phyloP scores from a whole-genome alignment of 2,113 vertebrate genomes.

The Diadophis punctatus region DNA sequence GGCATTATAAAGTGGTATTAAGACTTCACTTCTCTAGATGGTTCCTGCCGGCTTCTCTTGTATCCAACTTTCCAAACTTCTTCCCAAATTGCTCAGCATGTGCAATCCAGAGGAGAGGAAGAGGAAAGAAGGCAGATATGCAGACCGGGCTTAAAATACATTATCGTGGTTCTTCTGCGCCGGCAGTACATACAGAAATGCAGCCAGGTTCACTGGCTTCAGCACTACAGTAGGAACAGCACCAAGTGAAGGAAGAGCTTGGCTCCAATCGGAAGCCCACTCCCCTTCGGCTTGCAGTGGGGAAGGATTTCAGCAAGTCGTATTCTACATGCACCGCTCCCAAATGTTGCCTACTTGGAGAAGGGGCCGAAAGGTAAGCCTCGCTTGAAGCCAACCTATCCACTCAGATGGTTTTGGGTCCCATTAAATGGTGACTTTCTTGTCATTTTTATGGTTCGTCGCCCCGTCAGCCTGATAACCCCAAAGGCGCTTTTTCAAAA shows the following conservation, averaged over 20 bases:
- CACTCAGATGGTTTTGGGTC: not conserved
- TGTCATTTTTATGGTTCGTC: not conserved
- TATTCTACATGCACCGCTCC: too few species aligned
- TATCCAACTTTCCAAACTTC: fast-evolving
- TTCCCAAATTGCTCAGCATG: fast-evolving
- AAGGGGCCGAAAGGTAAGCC: not conserved
- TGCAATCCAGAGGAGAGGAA: fast-evolving
- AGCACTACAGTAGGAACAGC: slow-evolving; percentile 65
- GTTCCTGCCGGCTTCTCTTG: too few species aligned
- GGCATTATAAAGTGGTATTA: too few species aligned
- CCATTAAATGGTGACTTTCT: not conserved
- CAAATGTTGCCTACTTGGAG: not conserved
- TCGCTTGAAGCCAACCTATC: not conserved
- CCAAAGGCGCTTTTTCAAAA: too few species aligned
- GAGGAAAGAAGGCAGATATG: not conserved
- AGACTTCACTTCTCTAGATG: too few species aligned
- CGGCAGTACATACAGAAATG: not conserved
- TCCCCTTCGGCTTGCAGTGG: not conserved
- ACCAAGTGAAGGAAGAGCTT: slow-evolving; percentile 35
- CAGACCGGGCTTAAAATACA: fast-evolving
- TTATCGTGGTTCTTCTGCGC: not conserved
- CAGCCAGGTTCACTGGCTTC: slow-evolving; percentile 35
- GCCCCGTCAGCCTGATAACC: too few species aligned
- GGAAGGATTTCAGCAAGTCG: not conserved
- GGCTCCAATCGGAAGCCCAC: not conserved